Conservation (phyloP, 64 coral and sea anemone genomes). For the Dendronephthya gigantea region DNA sequence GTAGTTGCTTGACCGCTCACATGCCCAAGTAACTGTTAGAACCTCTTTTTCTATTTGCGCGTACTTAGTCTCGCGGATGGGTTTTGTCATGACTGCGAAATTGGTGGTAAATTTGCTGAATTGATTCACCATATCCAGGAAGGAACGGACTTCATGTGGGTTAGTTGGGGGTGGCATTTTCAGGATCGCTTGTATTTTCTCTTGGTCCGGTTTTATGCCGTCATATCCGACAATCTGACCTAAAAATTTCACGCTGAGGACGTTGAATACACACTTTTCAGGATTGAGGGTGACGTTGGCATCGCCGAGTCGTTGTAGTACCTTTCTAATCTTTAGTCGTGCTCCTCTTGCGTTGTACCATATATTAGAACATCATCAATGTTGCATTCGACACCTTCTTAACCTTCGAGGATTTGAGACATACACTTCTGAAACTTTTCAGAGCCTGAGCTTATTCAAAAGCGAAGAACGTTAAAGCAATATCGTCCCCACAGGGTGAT, state of each 20-base stretch:
- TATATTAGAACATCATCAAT: constrained; percentile 29
- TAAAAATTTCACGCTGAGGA: not conserved
- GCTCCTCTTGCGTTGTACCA: not conserved
- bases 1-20: constrained; percentile 34
- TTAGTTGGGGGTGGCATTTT: not conserved
- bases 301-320: not conserved
- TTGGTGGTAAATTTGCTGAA: not conserved
- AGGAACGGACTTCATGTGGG: not conserved
- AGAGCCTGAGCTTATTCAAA: not conserved
- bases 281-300: not conserved
- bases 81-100: not conserved
- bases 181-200: not conserved
- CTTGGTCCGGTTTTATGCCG: not conserved
- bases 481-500: constrained; percentile 22
- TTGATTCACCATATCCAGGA: not conserved
- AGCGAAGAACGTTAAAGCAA: not conserved
- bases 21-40: constrained; percentile 35
- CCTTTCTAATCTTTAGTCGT: not conserved
- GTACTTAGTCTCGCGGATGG: constrained; percentile 5
- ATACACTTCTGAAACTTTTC: not conserved
- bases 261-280: not conserved
- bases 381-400: constrained; percentile 27
- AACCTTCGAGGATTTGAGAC: constrained; percentile 19
- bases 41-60: constrained; percentile 43
- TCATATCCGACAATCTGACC: not conserved